A percentile compares a stretch with the other conserved stretches of the same genome.
Conservation (phyloP, 2,888 invertebrate genomes). For the Scrobipalpa atriplicella region DNA sequence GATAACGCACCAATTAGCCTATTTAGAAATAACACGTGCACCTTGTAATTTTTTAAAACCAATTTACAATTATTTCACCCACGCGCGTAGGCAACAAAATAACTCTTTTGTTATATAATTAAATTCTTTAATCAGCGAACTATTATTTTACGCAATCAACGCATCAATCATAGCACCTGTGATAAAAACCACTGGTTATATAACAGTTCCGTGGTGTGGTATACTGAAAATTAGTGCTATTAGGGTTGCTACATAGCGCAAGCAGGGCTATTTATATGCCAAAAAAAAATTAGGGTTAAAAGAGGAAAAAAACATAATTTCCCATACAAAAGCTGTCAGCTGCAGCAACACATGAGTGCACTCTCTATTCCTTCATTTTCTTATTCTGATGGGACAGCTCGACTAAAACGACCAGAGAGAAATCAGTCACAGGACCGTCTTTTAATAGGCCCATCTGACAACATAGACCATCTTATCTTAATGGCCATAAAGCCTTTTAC, state of each 20-base stretch:
- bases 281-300: no score
- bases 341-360: no score
- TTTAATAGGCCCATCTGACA: no score
- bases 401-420: no score
- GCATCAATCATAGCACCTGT: neutral
- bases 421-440: no score
- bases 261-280: no score
- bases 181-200: neutral
- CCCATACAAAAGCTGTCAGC: no score
- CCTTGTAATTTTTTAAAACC: conserved; percentile 1
- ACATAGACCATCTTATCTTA: no score
- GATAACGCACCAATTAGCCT: neutral
- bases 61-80: neutral
- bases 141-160: neutral
- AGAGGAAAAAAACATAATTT: no score
- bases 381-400: no score
- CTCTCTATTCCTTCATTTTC: no score
- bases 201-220: conserved; percentile 2
- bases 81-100: neutral
- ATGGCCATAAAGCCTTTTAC: no score
- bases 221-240: neutral
- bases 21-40: neutral
- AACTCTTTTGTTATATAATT: neutral
- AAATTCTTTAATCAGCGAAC: neutral
- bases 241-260: neutral